Conservation (phyloP, 2,113 vertebrate genomes). For the Pongo pygmaeus region DNA sequence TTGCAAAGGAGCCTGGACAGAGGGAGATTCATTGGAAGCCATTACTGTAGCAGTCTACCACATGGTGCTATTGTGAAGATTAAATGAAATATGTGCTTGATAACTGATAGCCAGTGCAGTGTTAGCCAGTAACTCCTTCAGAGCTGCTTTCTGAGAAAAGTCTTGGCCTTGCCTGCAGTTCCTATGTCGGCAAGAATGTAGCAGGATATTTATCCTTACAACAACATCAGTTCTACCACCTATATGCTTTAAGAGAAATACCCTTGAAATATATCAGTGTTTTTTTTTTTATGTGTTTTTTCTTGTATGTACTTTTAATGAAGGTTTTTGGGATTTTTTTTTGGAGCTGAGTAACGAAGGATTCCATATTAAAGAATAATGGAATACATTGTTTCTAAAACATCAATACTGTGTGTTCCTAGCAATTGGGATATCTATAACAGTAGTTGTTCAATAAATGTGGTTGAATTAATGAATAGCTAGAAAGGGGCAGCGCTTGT, state of each 20-base stretch:
- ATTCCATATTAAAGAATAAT: background rate
- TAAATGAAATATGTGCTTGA: background rate
- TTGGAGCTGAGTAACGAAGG: background rate
- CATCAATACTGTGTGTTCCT: background rate
- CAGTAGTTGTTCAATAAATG: background rate
- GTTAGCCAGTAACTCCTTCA: background rate
- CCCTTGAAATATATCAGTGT: background rate
- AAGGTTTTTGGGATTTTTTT: background rate
- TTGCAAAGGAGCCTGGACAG: background rate
- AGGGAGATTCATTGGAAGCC: background rate
- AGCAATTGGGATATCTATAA: background rate
- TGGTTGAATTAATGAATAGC: background rate
- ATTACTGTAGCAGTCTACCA: background rate
- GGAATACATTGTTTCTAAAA: constrained; percentile 28
- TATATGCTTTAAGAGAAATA: background rate
- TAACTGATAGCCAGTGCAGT: background rate
- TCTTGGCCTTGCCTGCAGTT: background rate
- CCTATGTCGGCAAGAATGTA: background rate
- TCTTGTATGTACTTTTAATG: no score
- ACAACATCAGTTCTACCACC: background rate
- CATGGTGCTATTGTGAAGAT: background rate
- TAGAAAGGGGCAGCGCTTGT: background rate
- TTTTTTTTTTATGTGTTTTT: background rate
- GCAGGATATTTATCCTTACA: constrained; percentile 2
- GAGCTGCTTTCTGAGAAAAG: constrained; percentile 31